Conservation (phyloP, 2,888 invertebrate genomes). For the Pachycephus smyrnensis region DNA sequence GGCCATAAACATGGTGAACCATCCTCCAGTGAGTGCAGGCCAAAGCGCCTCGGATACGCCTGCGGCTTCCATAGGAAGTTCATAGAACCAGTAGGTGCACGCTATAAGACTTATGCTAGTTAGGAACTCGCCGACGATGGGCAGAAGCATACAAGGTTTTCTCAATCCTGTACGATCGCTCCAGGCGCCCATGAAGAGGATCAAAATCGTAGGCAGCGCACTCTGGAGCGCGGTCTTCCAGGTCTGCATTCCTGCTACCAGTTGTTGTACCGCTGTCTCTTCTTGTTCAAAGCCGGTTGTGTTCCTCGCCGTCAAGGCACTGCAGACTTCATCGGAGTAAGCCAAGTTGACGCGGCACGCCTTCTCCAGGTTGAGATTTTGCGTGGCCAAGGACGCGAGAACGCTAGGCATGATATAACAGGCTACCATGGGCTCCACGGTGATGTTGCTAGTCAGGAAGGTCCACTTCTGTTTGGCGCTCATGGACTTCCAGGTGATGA, state of each 20-base stretch:
- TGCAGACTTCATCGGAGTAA: conserved; percentile 80
- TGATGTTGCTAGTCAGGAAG: conserved; percentile 75
- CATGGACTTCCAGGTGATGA: conserved; percentile 68
- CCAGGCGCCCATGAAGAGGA: conserved; percentile 84
- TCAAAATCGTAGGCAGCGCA: conserved; percentile 82
- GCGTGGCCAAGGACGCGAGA: conserved; percentile 81
- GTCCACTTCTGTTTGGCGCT: conserved; percentile 71
- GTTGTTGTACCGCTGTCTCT: conserved; percentile 72
- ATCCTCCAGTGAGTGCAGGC: conserved; percentile 85
- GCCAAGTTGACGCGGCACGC: conserved; percentile 86
- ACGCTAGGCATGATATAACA: conserved; percentile 77
- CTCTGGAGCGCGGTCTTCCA: conserved; percentile 90
- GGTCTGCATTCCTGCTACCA: conserved; percentile 82
- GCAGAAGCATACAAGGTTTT: conserved; percentile 86
- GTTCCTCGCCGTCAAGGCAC: conserved; percentile 79
- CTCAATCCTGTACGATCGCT: conserved; percentile 73
- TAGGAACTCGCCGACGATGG: conserved; percentile 83
- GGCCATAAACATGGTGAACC: conserved; percentile 93
- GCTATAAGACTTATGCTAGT: conserved; percentile 82
- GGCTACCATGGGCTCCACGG: conserved; percentile 81
- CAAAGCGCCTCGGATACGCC: conserved; percentile 85
- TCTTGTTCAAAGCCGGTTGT: conserved; percentile 75
- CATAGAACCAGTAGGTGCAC: conserved; percentile 83
- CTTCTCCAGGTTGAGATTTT: conserved; percentile 87
- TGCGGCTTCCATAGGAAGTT: conserved; percentile 84